phyloP scores from a whole-genome alignment of 2,797 vertebrate genomes.

The Coranthus polyacanthus region DNA sequence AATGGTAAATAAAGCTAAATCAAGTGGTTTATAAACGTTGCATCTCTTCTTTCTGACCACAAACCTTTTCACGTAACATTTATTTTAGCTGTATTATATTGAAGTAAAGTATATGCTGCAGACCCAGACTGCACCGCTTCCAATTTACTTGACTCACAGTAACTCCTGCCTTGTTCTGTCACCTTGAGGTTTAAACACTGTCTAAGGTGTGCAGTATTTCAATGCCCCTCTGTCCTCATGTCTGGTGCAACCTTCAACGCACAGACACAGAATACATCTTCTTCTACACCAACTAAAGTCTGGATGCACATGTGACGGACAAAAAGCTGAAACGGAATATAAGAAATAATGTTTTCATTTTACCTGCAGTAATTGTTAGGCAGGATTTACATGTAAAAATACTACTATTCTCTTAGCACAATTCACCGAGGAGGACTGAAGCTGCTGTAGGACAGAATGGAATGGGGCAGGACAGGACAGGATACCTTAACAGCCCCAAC shows the following conservation, averaged over 20 bases:
- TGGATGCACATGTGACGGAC: too few relatives aligned
- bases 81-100: neutral
- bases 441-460: slow-evolving; percentile 3
- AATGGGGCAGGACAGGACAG: slow-evolving; percentile 8
- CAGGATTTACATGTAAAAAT: slow-evolving; percentile 1
- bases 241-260: neutral
- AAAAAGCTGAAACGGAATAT: too few relatives aligned
- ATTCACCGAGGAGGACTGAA: slow-evolving; percentile 1
- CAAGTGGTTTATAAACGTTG: too few relatives aligned
- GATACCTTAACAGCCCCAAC: slow-evolving; percentile 20
- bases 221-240: neutral
- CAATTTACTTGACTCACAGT: slow-evolving; percentile 11
- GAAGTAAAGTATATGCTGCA: neutral
- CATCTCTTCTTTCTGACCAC: too few relatives aligned
- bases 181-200: neutral
- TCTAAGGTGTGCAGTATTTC: neutral
- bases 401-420: neutral
- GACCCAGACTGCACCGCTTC: neutral
- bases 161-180: neutral
- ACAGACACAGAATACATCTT: neutral
- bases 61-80: too few relatives aligned
- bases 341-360: too few relatives aligned
- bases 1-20: too few relatives aligned
- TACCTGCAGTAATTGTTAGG: neutral
- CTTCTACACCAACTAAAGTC: too few relatives aligned